Evolutionary conservation across 2,888 invertebrate genomes (phyloP), one percentile per base, ranked within the genome.

Genomic region (Eurytoma adleriae): DNA sequence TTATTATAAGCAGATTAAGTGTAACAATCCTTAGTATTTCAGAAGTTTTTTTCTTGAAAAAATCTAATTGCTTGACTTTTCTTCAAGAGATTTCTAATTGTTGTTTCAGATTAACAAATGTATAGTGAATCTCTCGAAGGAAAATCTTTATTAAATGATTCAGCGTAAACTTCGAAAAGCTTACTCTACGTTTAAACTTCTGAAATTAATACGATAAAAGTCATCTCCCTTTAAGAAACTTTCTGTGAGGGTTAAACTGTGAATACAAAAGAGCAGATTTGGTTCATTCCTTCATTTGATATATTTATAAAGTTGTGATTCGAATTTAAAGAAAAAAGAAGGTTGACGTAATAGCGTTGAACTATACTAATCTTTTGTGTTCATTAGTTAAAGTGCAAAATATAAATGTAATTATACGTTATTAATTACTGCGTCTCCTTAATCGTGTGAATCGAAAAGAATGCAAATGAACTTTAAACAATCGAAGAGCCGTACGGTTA

Each of bases 21-120:
- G 40, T 70, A 52, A 20, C 66, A 40, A 80, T 54, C 18, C 54
- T 56, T 69, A 77, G 61, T 70, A 74, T 81, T 79, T 79, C 78
- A 69, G 75, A 78, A 79, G 76, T 76, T 75, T 12, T 78, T 81
- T 78, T 70, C 27, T 73, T 30, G 70, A 70, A 7, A 70, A 50
- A n/a, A 40, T 40, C 7, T 7, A 7, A 4, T 67, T 68, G 27
- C 24, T 56, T 66, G 27, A 67, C 75, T 66, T 73, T 57, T 70
- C 16, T 73, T 18, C 61, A 50, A 68, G 30, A 72, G 69, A 13
- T 77, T 77, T 52, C 0, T 40, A 62, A 50, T 64, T 75, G 61
- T 69, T 69, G 54, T 67, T 73, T 72, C 18, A 48, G 48, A 4
- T 27, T 67, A 72, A 73, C 20, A 69, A 68, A 69, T 68, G 16